phyloP scores from a whole-genome alignment of 2,113 vertebrate species.

The Anoplopoma fimbria region DNA sequence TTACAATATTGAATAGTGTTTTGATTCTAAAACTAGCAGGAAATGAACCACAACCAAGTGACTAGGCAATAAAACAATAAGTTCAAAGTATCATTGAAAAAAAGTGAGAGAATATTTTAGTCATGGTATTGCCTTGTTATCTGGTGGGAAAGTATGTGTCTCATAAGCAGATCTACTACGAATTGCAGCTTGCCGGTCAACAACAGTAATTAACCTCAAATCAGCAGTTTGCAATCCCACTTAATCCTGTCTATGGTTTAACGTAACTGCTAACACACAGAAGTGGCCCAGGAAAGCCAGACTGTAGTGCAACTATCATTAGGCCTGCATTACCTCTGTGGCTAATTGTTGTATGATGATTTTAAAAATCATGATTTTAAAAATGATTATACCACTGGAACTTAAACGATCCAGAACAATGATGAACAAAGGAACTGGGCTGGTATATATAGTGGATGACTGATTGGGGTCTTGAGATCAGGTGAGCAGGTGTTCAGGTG shows the following conservation, averaged over 20 bases:
- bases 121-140: background rate
- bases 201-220: slow-evolving; percentile 21
- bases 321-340: background rate
- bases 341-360: background rate
- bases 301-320: background rate
- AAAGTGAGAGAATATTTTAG: background rate
- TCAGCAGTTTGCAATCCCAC: slow-evolving; percentile 14
- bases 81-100: background rate
- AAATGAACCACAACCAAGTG: background rate
- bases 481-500: too few species aligned
- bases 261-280: slow-evolving; percentile 1
- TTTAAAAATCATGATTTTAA: too few species aligned
- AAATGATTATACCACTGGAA: too few species aligned
- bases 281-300: background rate
- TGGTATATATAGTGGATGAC: too few species aligned
- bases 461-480: too few species aligned
- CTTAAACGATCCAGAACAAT: too few species aligned
- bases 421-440: too few species aligned
- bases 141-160: background rate
- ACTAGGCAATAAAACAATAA: background rate
- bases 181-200: slow-evolving; percentile 10
- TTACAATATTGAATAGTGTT: background rate
- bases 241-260: slow-evolving; percentile 34
- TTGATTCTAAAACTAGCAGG: background rate
- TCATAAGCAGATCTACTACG: background rate